A percentile compares a stretch with the other conserved stretches of the same genome.
Conservation (phyloP, 1,140 invertebrate species). For the Nasonia giraulti region DNA sequence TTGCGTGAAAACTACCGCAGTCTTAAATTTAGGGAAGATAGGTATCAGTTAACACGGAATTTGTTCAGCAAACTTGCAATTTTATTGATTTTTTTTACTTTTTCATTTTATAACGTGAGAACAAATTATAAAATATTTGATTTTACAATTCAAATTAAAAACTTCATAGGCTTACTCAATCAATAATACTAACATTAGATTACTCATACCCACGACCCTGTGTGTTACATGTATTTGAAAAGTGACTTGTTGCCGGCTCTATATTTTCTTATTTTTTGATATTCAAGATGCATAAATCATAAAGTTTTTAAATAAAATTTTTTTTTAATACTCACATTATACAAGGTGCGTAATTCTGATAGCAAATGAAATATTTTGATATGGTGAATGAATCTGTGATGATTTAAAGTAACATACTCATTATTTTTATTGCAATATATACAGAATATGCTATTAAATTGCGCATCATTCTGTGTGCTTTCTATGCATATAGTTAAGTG, state of each 20-base stretch:
- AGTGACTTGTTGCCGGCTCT: neutral
- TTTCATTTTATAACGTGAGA: neutral
- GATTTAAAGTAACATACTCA: constrained; percentile 27
- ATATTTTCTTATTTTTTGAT: neutral
- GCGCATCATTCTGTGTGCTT: constrained; percentile 6
- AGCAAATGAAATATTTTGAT: neutral
- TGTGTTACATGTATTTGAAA: neutral
- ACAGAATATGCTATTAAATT: constrained; percentile 31
- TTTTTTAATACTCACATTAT: neutral
- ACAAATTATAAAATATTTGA: neutral
- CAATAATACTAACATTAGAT: neutral
- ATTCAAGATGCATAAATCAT: neutral
- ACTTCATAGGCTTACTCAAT: neutral
- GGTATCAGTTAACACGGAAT: neutral
- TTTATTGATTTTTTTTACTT: neutral
- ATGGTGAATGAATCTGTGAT: neutral
- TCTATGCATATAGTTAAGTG: constrained; percentile 25
- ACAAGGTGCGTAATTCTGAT: neutral
- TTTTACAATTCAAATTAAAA: neutral
- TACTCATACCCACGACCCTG: neutral
- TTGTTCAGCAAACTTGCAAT: neutral
- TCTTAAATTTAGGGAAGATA: too few species aligned
- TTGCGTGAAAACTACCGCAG: too few species aligned
- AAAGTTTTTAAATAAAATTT: neutral
- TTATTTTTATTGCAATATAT: constrained; percentile 43